phyloP scores from a whole-genome alignment of 2,113 vertebrate genomes.

The Clarias magur region DNA sequence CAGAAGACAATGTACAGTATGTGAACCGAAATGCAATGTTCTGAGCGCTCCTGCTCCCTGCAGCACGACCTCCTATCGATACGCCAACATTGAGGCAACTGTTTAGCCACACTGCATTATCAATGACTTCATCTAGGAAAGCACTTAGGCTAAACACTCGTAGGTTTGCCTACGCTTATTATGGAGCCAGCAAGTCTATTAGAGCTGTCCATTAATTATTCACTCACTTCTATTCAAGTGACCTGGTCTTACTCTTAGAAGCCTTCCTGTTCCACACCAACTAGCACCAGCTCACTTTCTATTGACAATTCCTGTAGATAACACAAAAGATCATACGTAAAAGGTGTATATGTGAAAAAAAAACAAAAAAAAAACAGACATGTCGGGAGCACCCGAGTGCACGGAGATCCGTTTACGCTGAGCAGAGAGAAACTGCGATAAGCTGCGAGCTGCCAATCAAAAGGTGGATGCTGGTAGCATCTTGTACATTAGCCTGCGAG shows the following conservation, averaged over 20 bases:
- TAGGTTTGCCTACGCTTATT: slow-evolving; percentile 66
- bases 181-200: slow-evolving; percentile 66
- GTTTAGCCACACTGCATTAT: slow-evolving; percentile 52
- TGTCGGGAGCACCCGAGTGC: not conserved
- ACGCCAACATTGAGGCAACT: slow-evolving; percentile 38
- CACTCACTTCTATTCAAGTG: slow-evolving; percentile 34
- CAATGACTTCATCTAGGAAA: slow-evolving; percentile 64
- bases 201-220: slow-evolving; percentile 56
- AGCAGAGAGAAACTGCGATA: slow-evolving; percentile 19
- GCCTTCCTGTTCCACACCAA: not conserved
- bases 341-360: not conserved
- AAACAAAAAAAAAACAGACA: not conserved
- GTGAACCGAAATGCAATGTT: slow-evolving; percentile 47
- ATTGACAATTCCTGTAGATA: not conserved
- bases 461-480: slow-evolving; percentile 60
- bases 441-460: slow-evolving; percentile 27
- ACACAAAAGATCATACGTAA: not conserved
- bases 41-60: slow-evolving; percentile 50
- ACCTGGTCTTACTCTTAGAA: slow-evolving; percentile 9
- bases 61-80: slow-evolving; percentile 60
- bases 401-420: not conserved
- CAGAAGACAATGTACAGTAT: slow-evolving; percentile 46
- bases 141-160: slow-evolving; percentile 71
- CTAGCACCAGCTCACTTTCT: slow-evolving; percentile 2
- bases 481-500: slow-evolving; percentile 53